Evolutionary conservation across 2,888 invertebrate species (phyloP).

Genomic region (Fissipunctia ypsillon): DNA sequence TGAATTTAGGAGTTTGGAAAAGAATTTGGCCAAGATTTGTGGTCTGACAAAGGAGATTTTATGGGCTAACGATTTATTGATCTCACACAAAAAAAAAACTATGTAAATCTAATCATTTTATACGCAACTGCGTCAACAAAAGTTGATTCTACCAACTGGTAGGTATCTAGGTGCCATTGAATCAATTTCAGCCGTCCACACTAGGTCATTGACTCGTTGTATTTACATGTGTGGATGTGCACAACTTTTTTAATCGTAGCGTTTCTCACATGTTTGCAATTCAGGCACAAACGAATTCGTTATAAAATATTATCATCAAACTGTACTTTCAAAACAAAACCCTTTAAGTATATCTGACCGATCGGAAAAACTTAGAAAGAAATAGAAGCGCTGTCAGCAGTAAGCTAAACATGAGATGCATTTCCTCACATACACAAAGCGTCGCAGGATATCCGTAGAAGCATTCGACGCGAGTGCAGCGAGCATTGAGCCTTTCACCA

Average conservation of each 20-base stretch:
- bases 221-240: background rate
- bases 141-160: too few species aligned
- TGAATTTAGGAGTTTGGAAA: conserved; percentile 16
- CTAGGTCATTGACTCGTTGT: background rate
- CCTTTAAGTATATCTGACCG: background rate
- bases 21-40: conserved; percentile 16
- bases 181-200: background rate
- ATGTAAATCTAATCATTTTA: background rate
- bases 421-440: conserved; percentile 57
- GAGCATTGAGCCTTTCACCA: conserved; percentile 26
- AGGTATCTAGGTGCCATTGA: background rate
- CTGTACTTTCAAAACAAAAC: background rate
- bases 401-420: conserved; percentile 50
- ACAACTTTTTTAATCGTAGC: background rate
- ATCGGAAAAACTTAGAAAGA: conserved; percentile 25
- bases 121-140: too few species aligned
- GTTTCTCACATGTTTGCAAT: background rate
- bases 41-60: conserved; percentile 34
- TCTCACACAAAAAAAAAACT: background rate
- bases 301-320: background rate
- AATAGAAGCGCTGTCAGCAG: conserved; percentile 27
- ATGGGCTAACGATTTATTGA: background rate
- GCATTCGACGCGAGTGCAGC: conserved; percentile 35
- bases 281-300: background rate
- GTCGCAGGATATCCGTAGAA: conserved; percentile 54